Percentiles rank a stretch among this genome's conserved stretches.
Conservation (phyloP, 1,140 invertebrate genomes). For the Monomorium pharaonis region DNA sequence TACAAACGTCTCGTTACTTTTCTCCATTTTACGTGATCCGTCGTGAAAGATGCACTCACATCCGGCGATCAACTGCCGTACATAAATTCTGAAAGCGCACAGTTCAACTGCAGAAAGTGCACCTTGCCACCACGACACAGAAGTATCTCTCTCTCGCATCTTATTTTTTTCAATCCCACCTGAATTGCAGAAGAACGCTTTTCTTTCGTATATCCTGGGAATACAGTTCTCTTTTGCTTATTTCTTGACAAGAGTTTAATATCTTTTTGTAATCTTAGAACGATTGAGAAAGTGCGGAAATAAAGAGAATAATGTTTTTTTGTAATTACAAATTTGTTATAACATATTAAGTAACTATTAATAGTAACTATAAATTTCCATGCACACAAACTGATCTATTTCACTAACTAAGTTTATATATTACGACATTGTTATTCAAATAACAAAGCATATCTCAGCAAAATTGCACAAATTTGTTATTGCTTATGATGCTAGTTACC, state of each 20-base stretch:
- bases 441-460: too few relatives aligned
- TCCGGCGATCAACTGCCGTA: background rate
- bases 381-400: too few relatives aligned
- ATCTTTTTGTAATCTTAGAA: background rate
- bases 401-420: too few relatives aligned
- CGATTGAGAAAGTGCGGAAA: background rate
- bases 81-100: slow-evolving; percentile 1
- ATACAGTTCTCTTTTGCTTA: background rate
- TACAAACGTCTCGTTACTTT: background rate
- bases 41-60: background rate
- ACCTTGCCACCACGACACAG: background rate
- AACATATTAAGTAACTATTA: background rate
- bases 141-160: background rate
- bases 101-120: background rate
- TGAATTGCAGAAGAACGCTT: background rate
- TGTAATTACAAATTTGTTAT: background rate
- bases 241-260: background rate
- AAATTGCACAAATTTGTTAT: too few relatives aligned
- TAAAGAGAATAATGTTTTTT: background rate
- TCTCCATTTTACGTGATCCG: background rate
- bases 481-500: too few relatives aligned
- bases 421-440: too few relatives aligned
- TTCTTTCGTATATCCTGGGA: background rate
- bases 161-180: slow-evolving; percentile 13
- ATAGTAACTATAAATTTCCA: too few relatives aligned